Evolutionary conservation across 2,797 vertebrate species (phyloP), one percentile per base, ranked within the genome.

Genomic region (Holocentrus rufus): DNA sequence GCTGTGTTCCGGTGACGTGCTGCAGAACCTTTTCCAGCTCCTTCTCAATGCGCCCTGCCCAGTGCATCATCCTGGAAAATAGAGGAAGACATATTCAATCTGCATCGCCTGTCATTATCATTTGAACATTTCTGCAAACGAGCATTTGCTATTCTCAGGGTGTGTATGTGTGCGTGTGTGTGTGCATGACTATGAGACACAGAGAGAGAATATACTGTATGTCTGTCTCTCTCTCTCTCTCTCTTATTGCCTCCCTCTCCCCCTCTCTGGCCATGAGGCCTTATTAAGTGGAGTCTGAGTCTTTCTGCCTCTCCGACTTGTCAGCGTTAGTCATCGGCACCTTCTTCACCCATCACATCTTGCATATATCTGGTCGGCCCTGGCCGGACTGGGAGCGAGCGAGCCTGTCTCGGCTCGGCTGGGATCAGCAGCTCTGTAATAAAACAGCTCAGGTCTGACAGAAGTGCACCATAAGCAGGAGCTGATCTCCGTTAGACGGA

Each of bases 11-110:
- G 46, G 96, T 97, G 89, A 99, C 97, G 86, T 97, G 97, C 81
- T 95, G 94, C 91, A 99, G 96, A 82, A 99, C 97, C 64, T 96
- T 97, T 72, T 99, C 97, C 84, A 99, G 94, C 91, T 99, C 98
- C 87, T 98, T 97, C 87, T 99, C 98, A 69, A 99, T 96, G 82
- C 97, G 96, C 71, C 95, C 95, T 20, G 97, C 96, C 98, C 98
- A 99, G 91, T 98, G 96, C 86, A 97, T 97, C 97, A 99, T 96
- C 88, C 98, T 99, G 95, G 83, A 91, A 63, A 82, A 72, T 10
- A 76, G 71, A 59, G 59, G 17, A 2, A 74, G 55, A 81, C 36
- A 53, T 50, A 50, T 83, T 87, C 25, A 87, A 31, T 72, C 59
- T 64, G 31, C 74, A 71, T 77, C 36, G 11, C 53, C 64, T 11